phyloP scores from a whole-genome alignment of 2,888 invertebrate genomes.

The Hirtodrosophila alboralis region DNA sequence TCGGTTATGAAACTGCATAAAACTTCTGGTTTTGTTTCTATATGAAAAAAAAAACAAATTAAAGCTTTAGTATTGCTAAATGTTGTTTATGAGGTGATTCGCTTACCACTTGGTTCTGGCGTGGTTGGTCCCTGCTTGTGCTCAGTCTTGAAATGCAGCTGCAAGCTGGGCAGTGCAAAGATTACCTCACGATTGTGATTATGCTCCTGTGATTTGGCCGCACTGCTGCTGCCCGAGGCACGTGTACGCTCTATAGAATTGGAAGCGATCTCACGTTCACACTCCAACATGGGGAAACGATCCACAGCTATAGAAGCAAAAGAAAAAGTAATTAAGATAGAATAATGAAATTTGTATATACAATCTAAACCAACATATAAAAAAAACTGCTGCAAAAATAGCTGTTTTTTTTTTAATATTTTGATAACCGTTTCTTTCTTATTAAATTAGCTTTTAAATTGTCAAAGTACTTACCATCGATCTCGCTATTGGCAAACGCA shows the following conservation, averaged over 20 bases:
- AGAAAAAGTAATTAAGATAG: constrained; percentile 8
- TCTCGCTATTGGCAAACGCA: constrained; percentile 96
- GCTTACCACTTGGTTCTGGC: constrained; percentile 87
- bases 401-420: too few relatives aligned
- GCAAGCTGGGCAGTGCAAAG: constrained; percentile 96
- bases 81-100: neutral
- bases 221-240: constrained; percentile 84
- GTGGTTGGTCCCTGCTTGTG: constrained; percentile 92
- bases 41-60: constrained; percentile 15
- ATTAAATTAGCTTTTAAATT: too few relatives aligned
- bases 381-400: too few relatives aligned
- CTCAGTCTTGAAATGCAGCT: constrained; percentile 96
- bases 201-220: constrained; percentile 89
- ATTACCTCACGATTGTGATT: constrained; percentile 97
- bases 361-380: too few relatives aligned
- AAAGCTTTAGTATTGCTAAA: neutral
- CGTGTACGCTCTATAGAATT: constrained; percentile 86
- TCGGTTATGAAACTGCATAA: constrained; percentile 99
- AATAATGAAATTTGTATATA: neutral
- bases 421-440: too few relatives aligned
- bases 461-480: constrained; percentile 89
- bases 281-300: constrained; percentile 94
- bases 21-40: constrained; percentile 93
- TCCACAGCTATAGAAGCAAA: constrained; percentile 89
- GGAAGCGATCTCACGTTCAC: constrained; percentile 87